Evolutionary conservation across 2,888 invertebrate genomes (phyloP).

Genomic region (Drosophila vallismaia): DNA sequence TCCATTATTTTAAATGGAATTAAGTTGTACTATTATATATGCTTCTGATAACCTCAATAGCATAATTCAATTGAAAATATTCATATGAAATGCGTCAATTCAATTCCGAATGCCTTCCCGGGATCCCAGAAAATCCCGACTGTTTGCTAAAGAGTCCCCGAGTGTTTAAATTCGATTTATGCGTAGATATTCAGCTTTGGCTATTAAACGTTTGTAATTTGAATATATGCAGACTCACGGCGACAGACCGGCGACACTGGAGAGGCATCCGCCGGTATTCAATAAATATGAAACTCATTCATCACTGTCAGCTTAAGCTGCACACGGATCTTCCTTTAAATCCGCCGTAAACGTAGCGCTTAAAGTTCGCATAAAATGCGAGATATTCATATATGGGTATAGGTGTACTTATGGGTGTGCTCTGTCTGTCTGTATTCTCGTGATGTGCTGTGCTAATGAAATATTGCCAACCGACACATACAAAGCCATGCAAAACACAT

Average conservation of each 20-base stretch:
- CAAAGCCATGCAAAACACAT: neutral
- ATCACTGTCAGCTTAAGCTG: slow-evolving; percentile 66
- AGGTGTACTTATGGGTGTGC: slow-evolving; percentile 1
- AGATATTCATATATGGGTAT: slow-evolving; percentile 4
- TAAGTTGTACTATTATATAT: too few relatives aligned
- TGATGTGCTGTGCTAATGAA: slow-evolving; percentile 26
- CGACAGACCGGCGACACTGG: slow-evolving; percentile 7
- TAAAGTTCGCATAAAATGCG: slow-evolving; percentile 30
- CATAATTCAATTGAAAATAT: neutral
- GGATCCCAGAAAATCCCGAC: slow-evolving; percentile 4
- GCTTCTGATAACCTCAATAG: neutral
- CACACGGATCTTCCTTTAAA: slow-evolving; percentile 36
- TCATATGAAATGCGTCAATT: neutral
- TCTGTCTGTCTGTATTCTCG: neutral
- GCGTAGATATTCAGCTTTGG: slow-evolving; percentile 27
- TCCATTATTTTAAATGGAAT: neutral
- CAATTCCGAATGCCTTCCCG: neutral
- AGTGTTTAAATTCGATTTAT: slow-evolving; percentile 18
- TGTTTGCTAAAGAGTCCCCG: neutral
- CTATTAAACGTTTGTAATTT: slow-evolving; percentile 36
- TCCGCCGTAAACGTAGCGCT: slow-evolving; percentile 29
- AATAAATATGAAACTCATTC: slow-evolving; percentile 70
- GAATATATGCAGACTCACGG: slow-evolving; percentile 21
- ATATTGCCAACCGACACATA: slow-evolving; percentile 5
- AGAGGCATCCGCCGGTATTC: slow-evolving; percentile 37